Percentiles rank a stretch among this genome's conserved stretches.
These are phyloP conservation scores for Morpho helenor DNA, from an alignment of 2,888 invertebrate genomes.

Conservation along the genomic window DNA sequence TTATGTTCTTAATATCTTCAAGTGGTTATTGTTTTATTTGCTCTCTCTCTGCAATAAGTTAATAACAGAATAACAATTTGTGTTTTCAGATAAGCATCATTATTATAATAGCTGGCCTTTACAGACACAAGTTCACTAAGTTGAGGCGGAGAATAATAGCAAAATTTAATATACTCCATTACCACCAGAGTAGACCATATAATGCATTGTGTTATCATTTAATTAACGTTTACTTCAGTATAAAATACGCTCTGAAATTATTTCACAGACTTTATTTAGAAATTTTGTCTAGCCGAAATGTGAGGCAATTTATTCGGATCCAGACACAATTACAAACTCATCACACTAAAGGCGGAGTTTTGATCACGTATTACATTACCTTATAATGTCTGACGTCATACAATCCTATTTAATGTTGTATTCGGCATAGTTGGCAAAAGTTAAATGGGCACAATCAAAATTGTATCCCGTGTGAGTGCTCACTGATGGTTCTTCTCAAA, in stretches of 20 bases:
- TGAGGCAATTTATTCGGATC: constrained; percentile 15
- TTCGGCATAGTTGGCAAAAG: constrained; percentile 39
- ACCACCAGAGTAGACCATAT: background rate
- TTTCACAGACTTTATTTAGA: too few species aligned
- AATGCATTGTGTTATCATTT: background rate
- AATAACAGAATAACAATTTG: too few species aligned
- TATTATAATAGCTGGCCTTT: too few species aligned
- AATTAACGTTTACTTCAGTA: too few species aligned
- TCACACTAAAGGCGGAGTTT: constrained; percentile 20
- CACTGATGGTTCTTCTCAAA: constrained; percentile 45
- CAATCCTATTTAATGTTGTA: constrained; percentile 34
- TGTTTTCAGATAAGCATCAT: too few species aligned
- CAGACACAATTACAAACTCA: constrained; percentile 21
- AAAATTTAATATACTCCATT: background rate
- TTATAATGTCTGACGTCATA: constrained; percentile 8
- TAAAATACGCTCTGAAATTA: too few species aligned
- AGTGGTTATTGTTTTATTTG: too few species aligned
- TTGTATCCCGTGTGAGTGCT: constrained; percentile 39
- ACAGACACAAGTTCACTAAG: too few species aligned
- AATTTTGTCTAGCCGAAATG: constrained; percentile 16
- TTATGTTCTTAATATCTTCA: too few species aligned
- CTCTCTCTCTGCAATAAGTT: too few species aligned
- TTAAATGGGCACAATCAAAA: constrained; percentile 58
- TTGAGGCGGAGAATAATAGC: too few species aligned
- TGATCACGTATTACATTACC: constrained; percentile 15